phyloP scores from a whole-genome alignment of 2,797 vertebrate genomes.

The Anguilla obscura region DNA sequence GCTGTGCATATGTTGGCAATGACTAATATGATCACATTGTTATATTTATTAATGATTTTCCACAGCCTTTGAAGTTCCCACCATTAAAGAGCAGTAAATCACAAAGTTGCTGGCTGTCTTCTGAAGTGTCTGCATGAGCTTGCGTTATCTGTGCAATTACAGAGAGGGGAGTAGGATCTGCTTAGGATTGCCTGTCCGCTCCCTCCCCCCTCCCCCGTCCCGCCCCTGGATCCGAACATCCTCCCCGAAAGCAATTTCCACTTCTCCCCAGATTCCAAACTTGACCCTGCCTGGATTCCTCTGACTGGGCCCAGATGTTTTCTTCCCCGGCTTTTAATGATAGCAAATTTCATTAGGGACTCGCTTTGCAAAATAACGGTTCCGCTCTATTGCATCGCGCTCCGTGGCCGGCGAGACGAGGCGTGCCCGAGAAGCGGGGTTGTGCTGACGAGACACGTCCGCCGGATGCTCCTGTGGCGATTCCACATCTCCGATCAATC shows the following conservation, averaged over 20 bases:
- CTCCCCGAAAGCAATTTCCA: conserved; percentile 47
- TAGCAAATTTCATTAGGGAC: conserved; percentile 21
- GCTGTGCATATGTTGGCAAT: conserved; percentile 48
- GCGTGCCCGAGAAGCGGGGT: background rate
- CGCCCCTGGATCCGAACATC: conserved; percentile 26
- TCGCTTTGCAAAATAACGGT: conserved; percentile 10
- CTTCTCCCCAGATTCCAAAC: conserved; percentile 60
- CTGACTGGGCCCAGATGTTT: conserved; percentile 34
- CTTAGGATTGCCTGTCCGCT: conserved; percentile 64
- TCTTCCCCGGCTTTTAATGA: conserved; percentile 19
- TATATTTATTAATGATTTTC: conserved; percentile 59
- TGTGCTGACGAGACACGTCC: conserved; percentile 7
- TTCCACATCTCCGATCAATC: background rate
- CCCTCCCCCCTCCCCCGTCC: conserved; percentile 42
- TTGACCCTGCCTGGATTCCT: conserved; percentile 52
- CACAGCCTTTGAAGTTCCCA: conserved; percentile 61
- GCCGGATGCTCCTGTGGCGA: background rate
- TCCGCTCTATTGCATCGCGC: background rate
- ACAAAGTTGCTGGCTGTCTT: conserved; percentile 63
- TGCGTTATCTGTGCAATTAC: conserved; percentile 74
- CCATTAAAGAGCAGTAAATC: conserved; percentile 71
- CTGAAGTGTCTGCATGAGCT: conserved; percentile 65
- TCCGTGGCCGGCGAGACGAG: background rate
- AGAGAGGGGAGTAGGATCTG: conserved; percentile 65
- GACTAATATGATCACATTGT: conserved; percentile 52